Evolutionary conservation across 2,113 vertebrate genomes (phyloP).

Genomic region (Myiozetetes cayanensis): DNA sequence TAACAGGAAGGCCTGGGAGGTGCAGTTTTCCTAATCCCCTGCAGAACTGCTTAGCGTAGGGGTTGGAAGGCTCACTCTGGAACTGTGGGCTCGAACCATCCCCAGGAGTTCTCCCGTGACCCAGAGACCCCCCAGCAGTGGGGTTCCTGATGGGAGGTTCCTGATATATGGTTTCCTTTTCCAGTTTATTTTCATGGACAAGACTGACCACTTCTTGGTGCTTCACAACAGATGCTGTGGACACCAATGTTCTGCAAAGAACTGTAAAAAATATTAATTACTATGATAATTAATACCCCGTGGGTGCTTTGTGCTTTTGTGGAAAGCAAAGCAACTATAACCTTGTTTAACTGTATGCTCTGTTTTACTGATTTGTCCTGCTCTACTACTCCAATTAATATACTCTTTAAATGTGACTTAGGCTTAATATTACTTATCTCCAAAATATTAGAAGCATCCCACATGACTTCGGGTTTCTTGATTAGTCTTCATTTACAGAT

Average conservation of each 20-base stretch:
- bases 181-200: background rate
- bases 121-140: background rate
- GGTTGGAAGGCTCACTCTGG: background rate
- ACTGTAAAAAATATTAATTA: background rate
- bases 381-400: background rate
- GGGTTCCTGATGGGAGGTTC: background rate
- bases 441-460: background rate
- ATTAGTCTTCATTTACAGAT: background rate
- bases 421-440: background rate
- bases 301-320: background rate
- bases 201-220: background rate
- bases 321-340: constrained; percentile 18
- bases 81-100: background rate
- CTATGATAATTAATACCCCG: background rate
- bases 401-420: background rate
- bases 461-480: background rate
- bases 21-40: background rate
- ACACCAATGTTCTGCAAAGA: background rate
- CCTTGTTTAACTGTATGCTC: background rate
- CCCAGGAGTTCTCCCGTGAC: background rate
- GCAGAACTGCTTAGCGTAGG: background rate
- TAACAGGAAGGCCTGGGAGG: background rate
- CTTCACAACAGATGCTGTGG: background rate
- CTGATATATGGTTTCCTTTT: background rate
- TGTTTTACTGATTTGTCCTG: constrained; percentile 7